Conservation (phyloP, 1,140 invertebrate genomes). For the Medauroidea extradentata region DNA sequence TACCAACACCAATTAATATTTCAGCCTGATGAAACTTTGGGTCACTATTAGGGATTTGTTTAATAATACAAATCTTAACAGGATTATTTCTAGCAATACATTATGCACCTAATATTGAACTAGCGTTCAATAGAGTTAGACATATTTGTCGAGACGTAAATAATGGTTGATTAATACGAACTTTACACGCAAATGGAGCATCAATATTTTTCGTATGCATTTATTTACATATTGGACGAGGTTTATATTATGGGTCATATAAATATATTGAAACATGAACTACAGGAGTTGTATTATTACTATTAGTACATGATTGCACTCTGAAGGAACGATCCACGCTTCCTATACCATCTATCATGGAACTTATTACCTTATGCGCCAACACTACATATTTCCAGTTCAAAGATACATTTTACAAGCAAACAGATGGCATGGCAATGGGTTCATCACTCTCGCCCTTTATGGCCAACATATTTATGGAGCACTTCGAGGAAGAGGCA, state of each 20-base stretch:
- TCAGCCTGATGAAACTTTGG: constrained; percentile 48
- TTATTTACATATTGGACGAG: constrained; percentile 48
- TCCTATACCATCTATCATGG: no score
- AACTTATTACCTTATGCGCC: no score
- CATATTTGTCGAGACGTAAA: constrained; percentile 42
- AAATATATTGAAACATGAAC: constrained; percentile 31
- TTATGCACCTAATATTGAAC: not conserved
- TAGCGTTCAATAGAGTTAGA: not conserved
- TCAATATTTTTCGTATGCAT: constrained; percentile 51
- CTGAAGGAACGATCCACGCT: no score
- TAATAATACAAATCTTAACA: not conserved
- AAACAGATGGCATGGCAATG: no score
- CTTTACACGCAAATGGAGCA: constrained; percentile 35
- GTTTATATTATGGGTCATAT: constrained; percentile 53
- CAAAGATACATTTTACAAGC: no score
- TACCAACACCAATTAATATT: constrained; percentile 51
- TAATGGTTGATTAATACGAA: constrained; percentile 32
- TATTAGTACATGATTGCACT: no score
- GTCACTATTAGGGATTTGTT: not conserved
- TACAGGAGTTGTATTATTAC: no score
- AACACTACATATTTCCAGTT: no score
- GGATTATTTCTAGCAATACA: not conserved
- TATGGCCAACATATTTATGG: no score
- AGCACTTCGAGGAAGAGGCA: no score
- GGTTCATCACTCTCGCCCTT: no score